Percentiles rank a stretch among this genome's conserved stretches.
Evolutionary conservation across 2,113 vertebrate species (phyloP).

Genomic region (Atrichornis clamosus): DNA sequence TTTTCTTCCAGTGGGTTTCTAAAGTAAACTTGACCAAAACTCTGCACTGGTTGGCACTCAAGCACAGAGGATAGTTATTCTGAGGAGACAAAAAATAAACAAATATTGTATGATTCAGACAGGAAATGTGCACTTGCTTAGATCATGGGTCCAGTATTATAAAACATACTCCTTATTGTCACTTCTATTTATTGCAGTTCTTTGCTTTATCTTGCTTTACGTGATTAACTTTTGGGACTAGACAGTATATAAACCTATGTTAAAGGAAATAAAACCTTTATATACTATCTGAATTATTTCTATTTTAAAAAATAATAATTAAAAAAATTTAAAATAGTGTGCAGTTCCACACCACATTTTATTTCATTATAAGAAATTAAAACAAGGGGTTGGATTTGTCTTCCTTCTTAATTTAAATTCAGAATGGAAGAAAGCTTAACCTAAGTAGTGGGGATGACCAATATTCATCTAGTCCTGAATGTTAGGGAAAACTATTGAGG

Average conservation of each 20-base stretch:
- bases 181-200: background rate
- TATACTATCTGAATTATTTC: background rate
- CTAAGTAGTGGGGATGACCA: background rate
- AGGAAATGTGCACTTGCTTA: background rate
- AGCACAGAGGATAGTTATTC: background rate
- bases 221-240: background rate
- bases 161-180: background rate
- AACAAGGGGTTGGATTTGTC: background rate
- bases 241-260: background rate
- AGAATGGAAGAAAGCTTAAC: background rate
- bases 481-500: background rate
- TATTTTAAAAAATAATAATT: no score
- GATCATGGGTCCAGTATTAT: background rate
- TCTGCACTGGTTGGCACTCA: background rate
- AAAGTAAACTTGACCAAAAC: background rate
- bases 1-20: background rate
- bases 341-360: background rate
- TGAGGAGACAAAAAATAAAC: background rate
- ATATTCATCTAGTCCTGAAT: background rate
- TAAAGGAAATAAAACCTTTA: background rate
- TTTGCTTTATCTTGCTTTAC: background rate
- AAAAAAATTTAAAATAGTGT: background rate
- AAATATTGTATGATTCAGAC: background rate
- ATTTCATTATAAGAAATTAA: background rate
- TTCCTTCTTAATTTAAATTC: background rate